Conservation (phyloP, 2,888 invertebrate species). For the Venusia cambrica region DNA sequence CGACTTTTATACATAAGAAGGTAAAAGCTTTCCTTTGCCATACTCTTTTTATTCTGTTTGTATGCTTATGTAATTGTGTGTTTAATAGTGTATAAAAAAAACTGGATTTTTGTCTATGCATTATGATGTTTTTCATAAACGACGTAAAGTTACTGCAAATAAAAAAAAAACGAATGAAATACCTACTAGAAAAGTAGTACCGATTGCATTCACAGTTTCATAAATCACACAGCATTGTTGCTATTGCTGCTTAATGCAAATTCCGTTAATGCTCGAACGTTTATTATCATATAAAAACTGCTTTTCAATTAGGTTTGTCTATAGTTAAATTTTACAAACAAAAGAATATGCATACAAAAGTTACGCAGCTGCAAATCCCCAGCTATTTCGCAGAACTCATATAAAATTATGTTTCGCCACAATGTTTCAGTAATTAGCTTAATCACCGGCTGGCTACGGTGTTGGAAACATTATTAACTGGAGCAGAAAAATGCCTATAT, state of each 20-base stretch:
- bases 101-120: no score
- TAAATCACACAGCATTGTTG: slow-evolving; percentile 18
- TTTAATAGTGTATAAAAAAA: no score
- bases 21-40: no score
- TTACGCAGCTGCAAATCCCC: slow-evolving; percentile 28
- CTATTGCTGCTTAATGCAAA: slow-evolving; percentile 3
- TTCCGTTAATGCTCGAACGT: no score
- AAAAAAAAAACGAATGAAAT: no score
- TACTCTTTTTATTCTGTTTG: no score
- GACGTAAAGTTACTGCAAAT: no score
- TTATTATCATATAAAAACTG: slow-evolving; percentile 6
- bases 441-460: slow-evolving; percentile 29
- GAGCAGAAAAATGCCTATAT: slow-evolving; percentile 29
- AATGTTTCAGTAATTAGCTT: slow-evolving; percentile 32
- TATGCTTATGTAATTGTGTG: no score
- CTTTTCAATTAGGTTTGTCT: slow-evolving; percentile 8
- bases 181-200: no score
- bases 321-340: slow-evolving; percentile 22
- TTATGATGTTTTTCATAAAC: no score
- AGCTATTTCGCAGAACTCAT: slow-evolving; percentile 21
- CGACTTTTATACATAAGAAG: no score
- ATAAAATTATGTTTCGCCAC: slow-evolving; percentile 27
- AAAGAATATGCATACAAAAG: slow-evolving; percentile 24
- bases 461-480: slow-evolving; percentile 27
- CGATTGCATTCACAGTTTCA: slow-evolving; percentile 30